phyloP scores from a whole-genome alignment of 35 echinoderm and acorn worm genomes.

The Eucidaris tribuloides region DNA sequence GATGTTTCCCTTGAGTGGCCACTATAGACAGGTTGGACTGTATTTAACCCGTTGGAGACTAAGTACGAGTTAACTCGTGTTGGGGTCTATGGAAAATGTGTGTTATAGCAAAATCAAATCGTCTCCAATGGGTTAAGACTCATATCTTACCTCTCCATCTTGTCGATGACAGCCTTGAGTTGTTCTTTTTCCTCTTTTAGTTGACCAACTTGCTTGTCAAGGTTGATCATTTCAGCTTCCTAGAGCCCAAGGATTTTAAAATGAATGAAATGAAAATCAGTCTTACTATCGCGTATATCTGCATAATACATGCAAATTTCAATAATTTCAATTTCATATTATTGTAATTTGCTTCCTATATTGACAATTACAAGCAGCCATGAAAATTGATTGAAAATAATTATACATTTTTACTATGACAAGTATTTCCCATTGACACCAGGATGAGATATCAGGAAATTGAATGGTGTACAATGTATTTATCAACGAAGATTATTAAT shows the following conservation, averaged over 20 bases:
- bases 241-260: too few relatives aligned
- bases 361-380: neutral
- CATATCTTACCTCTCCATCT: constrained; percentile 74
- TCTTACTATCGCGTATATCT: neutral
- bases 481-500: too few relatives aligned
- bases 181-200: constrained; percentile 67
- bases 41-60: too few relatives aligned
- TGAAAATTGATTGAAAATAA: neutral
- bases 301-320: neutral
- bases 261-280: constrained; percentile 4
- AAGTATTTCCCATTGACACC: neutral
- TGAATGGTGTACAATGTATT: too few relatives aligned
- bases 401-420: neutral
- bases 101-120: too few relatives aligned
- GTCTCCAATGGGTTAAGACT: too few relatives aligned
- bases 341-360: neutral
- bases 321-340: neutral
- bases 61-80: too few relatives aligned
- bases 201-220: constrained; percentile 44
- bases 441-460: too few relatives aligned
- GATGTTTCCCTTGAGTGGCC: too few relatives aligned
- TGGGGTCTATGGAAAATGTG: too few relatives aligned
- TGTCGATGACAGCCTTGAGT: constrained; percentile 56
- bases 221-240: constrained; percentile 72
- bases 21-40: too few relatives aligned